Evolutionary conservation across 2,113 vertebrate genomes (phyloP).

Genomic region (Myotis brandtii): DNA sequence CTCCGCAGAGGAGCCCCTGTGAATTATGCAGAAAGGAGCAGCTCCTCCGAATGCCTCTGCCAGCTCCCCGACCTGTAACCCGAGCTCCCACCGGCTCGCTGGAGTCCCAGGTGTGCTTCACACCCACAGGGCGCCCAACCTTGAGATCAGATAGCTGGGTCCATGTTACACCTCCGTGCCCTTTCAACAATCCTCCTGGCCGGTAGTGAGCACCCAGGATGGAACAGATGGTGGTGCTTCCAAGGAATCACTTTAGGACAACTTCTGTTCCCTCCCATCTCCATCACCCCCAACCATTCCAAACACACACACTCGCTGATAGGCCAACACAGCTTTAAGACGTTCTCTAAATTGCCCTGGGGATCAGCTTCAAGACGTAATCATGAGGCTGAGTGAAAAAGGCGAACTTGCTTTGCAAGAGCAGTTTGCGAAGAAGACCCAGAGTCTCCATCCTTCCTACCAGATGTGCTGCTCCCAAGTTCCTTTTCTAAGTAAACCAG

Average conservation of each 20-base stretch:
- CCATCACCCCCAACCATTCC: background rate
- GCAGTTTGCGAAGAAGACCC: background rate
- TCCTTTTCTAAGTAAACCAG: background rate
- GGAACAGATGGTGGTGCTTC: background rate
- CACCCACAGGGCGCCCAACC: constrained; percentile 60
- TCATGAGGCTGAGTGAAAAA: background rate
- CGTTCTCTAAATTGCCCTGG: background rate
- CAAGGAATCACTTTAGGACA: background rate
- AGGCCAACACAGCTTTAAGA: background rate
- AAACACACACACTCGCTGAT: background rate
- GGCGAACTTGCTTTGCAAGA: accelerated
- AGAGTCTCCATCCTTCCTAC: background rate
- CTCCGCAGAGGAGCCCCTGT: background rate
- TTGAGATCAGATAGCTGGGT: constrained; percentile 69
- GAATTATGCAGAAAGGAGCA: background rate
- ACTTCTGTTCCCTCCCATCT: background rate
- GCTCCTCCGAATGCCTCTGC: constrained; percentile 4
- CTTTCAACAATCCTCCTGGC: background rate
- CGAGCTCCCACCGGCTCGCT: background rate
- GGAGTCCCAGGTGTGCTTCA: constrained; percentile 70
- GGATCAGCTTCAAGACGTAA: background rate
- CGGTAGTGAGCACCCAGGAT: background rate
- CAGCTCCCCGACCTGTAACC: constrained; percentile 64
- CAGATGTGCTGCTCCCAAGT: background rate
- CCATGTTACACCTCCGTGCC: background rate